Conservation (phyloP, 2,888 invertebrate genomes). For the Phorcus lineatus region DNA sequence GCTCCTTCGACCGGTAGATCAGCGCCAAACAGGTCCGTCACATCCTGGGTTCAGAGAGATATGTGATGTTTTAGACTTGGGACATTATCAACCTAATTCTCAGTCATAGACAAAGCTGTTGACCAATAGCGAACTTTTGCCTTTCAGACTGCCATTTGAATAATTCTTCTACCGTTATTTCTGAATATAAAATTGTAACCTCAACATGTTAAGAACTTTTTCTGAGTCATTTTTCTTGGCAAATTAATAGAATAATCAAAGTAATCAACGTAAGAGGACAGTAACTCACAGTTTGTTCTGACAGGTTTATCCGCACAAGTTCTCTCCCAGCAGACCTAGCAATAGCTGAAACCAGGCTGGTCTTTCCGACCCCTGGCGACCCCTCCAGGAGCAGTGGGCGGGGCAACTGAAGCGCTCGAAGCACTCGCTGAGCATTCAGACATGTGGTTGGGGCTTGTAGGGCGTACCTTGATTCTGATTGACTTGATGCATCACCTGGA, state of each 20-base stretch:
- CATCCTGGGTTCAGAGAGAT: slow-evolving; percentile 81
- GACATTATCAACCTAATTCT: too few species aligned
- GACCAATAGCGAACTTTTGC: too few species aligned
- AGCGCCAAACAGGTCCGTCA: slow-evolving; percentile 97
- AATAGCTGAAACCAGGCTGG: slow-evolving; percentile 92
- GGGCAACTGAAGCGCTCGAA: slow-evolving; percentile 89
- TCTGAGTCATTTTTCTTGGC: too few species aligned
- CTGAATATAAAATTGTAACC: too few species aligned
- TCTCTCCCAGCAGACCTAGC: slow-evolving; percentile 89
- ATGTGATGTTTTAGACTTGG: too few species aligned
- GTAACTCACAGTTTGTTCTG: slow-evolving; percentile 92
- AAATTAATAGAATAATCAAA: too few species aligned
- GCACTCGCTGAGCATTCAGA: slow-evolving; percentile 87
- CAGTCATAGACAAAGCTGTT: too few species aligned
- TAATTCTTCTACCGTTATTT: too few species aligned
- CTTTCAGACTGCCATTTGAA: too few species aligned
- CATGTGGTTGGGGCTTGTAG: slow-evolving; percentile 77
- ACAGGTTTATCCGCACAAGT: slow-evolving; percentile 94
- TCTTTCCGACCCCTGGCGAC: slow-evolving; percentile 98
- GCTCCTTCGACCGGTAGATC: slow-evolving; percentile 95
- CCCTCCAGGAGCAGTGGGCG: slow-evolving; percentile 95
- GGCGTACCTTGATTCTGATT: slow-evolving; percentile 56
- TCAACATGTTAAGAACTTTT: too few species aligned
- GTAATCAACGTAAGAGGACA: too few species aligned
- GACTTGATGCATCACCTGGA: slow-evolving; percentile 30